A percentile compares a stretch with the other conserved stretches of the same genome.
phyloP scores from a whole-genome alignment of 2,888 invertebrate species.

The Tricholauxania praeusta region DNA sequence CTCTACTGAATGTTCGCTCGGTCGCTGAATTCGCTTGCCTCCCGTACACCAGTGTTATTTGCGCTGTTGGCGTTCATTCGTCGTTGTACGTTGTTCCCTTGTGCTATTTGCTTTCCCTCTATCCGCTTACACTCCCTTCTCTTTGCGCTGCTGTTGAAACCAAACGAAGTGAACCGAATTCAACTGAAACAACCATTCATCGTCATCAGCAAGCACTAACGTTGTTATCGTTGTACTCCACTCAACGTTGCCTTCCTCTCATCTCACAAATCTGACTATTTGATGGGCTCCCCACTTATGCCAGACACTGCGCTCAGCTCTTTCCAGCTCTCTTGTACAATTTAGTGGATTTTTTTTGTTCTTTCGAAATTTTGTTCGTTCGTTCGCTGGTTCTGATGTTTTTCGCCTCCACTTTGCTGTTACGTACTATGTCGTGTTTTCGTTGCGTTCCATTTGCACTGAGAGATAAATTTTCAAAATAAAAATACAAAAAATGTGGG shows the following conservation, averaged over 20 bases:
- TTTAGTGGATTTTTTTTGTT: constrained; percentile 2
- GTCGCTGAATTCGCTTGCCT: constrained; percentile 64
- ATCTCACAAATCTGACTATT: background rate
- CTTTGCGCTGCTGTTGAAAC: background rate
- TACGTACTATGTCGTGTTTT: background rate
- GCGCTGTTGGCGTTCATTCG: constrained; percentile 59
- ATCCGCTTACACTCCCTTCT: background rate
- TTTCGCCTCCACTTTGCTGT: constrained; percentile 10
- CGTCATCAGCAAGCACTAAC: constrained; percentile 19
- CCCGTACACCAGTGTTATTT: constrained; percentile 49
- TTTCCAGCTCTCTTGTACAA: background rate
- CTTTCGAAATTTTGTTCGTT: background rate
- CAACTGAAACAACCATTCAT: constrained; percentile 33
- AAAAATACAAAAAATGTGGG: too few relatives aligned
- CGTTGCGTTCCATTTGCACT: background rate
- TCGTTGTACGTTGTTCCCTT: constrained; percentile 30
- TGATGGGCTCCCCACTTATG: background rate
- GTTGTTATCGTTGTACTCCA: constrained; percentile 19
- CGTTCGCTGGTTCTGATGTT: constrained; percentile 1
- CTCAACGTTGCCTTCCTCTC: background rate
- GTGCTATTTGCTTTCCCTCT: constrained; percentile 21
- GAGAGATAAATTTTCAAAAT: too few relatives aligned
- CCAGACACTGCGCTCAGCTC: constrained; percentile 5
- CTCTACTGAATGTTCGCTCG: constrained; percentile 31
- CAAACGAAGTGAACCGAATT: constrained; percentile 37